These are phyloP conservation scores for Amblyjoppa proteus DNA, from an alignment of 2,888 invertebrate species.

Conservation along the genomic window DNA sequence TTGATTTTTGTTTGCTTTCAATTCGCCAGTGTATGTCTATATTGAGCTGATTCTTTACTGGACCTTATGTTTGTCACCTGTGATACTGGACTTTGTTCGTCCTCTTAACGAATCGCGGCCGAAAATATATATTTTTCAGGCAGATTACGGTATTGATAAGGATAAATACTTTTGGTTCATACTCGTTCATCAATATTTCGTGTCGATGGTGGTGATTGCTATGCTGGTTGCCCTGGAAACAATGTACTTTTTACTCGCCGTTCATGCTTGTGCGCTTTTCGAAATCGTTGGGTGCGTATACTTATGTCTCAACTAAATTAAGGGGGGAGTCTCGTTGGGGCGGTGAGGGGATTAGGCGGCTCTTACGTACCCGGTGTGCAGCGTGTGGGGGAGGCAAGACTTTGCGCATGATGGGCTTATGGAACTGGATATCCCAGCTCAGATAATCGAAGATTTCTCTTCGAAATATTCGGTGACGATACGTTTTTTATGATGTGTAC, in stretches of 20 bases:
- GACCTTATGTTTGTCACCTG: conserved; percentile 12
- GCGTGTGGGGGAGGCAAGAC: no score
- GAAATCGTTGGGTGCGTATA: neutral
- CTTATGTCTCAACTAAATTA: neutral
- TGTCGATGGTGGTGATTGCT: neutral
- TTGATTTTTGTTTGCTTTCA: neutral
- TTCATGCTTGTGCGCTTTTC: neutral
- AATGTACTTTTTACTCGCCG: neutral
- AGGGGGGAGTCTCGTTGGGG: no score
- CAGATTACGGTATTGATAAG: conserved; percentile 36
- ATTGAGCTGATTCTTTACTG: conserved; percentile 10
- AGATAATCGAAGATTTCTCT: no score
- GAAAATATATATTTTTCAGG: conserved; percentile 24
- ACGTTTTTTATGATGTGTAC: no score
- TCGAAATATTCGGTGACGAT: no score
- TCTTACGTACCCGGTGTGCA: no score
- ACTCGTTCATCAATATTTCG: conserved; percentile 13
- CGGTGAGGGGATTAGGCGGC: no score
- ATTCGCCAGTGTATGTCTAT: neutral
- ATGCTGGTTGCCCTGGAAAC: neutral
- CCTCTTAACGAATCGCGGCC: conserved; percentile 29
- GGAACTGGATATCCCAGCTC: no score
- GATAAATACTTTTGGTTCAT: conserved; percentile 31
- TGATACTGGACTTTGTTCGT: conserved; percentile 13
- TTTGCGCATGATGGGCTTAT: no score